Evolutionary conservation across 92 coral and sea anemone genomes (phyloP).

Genomic region (Pocillopora grandis): DNA sequence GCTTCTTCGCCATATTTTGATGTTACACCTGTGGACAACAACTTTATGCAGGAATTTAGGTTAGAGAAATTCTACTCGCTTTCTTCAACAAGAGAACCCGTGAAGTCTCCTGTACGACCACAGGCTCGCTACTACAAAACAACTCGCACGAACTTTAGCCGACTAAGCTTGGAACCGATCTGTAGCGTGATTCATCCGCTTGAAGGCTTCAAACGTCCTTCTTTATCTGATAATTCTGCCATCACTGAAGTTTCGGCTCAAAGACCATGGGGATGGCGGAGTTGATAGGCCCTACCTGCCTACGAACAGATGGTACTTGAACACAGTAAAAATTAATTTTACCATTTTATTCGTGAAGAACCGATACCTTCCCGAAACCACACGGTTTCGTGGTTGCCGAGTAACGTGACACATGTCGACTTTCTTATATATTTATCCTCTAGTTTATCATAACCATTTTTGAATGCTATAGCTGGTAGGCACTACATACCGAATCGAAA

Average conservation of each 20-base stretch:
- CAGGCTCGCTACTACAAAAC: conserved; percentile 27
- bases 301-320: too few species aligned
- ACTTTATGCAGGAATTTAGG: background rate
- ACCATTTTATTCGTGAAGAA: too few species aligned
- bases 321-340: too few species aligned
- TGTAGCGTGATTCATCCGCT: conserved; percentile 45
- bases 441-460: too few species aligned
- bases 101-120: background rate
- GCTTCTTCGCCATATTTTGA: background rate
- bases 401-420: too few species aligned
- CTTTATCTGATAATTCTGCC: background rate
- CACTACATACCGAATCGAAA: too few species aligned
- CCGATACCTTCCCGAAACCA: too few species aligned
- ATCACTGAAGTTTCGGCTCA: background rate
- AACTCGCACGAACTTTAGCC: conserved; percentile 45
- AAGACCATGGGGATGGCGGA: background rate
- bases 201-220: background rate
- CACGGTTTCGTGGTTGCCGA: too few species aligned
- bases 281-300: background rate
- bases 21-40: conserved; percentile 18
- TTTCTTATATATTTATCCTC: too few species aligned
- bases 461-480: too few species aligned
- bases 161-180: conserved; percentile 39
- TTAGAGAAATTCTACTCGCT: conserved; percentile 39
- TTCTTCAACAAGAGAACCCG: background rate